Base-by-base conservation (phyloP, 1,140 invertebrate species). In the Ptiloglossa arizonensis region DNA sequence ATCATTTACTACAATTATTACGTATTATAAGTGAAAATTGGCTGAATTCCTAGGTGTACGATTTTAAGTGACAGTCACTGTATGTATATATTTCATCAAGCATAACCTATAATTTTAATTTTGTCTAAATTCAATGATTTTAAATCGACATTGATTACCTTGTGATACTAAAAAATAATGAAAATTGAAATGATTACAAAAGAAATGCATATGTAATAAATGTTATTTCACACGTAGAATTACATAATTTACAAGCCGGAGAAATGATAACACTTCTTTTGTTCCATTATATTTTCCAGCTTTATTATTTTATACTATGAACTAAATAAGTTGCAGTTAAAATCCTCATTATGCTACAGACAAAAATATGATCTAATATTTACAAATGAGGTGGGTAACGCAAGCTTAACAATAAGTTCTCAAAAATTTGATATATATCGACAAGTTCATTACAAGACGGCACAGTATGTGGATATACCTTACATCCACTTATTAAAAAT, bases 281-380 rank as follows among this genome's bases (percentile, higher is more conserved):
- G 22, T 75, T 63, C 70, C 70, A 79, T 75, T 79, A 79, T 75
- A 64, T 74, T 67, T 75, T 79, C 74, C 54, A 79, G 71, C 78
- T 79, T 79, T 75, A 75, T 79, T 79, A 67, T 74, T 52, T 67
- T 73, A 87, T 83, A 86, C 88, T 90, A 90, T 88, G 81, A 90
- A 89, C 88, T 89, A 89, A 89, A 87, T 85, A 86, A 88, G 76
- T 86, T 88, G 83, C 83, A 82, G 81, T 88, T 89, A 89, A 89
- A 88, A 89, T 90, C 86, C 88, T 90, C 87, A 87, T 90, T 89
- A 88, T 89, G 88, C 89, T 88, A 85, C 89, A 88, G 89, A 90
- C 89, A 90, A 90, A 89, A 90, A 89, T 91, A 91, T 87, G 89
- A 89, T 91, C 89, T 91, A 91, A 91, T 91, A 91, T 91, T 90